Evolutionary conservation across 2,797 vertebrate species (phyloP).

Genomic region (Emys orbicularis): DNA sequence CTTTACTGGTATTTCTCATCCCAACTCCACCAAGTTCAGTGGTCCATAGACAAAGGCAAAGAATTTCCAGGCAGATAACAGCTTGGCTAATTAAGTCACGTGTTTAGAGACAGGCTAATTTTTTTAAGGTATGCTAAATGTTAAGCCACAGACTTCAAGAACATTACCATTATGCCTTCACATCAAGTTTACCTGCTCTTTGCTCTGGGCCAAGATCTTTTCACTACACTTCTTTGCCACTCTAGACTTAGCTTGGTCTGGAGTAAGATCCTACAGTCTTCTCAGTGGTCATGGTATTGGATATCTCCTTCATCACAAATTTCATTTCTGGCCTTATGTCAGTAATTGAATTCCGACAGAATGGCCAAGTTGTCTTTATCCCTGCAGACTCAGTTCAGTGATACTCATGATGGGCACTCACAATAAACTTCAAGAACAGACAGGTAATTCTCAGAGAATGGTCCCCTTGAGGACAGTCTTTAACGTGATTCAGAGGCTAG

Average conservation of each 20-base stretch:
- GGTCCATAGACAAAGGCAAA: neutral
- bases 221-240: conserved; percentile 20
- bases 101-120: neutral
- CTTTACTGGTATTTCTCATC: neutral
- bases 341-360: neutral
- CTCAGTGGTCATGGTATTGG: neutral
- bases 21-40: too few relatives aligned
- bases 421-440: too few relatives aligned
- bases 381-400: neutral
- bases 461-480: too few relatives aligned
- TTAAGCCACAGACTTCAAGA: neutral
- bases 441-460: too few relatives aligned
- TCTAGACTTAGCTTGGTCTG: neutral
- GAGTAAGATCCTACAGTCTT: neutral
- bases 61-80: neutral
- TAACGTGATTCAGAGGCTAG: too few relatives aligned
- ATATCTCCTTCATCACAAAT: neutral
- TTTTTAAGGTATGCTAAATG: neutral
- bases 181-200: neutral
- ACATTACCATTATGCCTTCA: neutral
- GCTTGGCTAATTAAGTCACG: neutral
- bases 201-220: neutral
- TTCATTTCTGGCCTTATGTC: neutral
- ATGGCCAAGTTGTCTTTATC: neutral
- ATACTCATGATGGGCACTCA: too few relatives aligned